Evolutionary conservation across 2,113 vertebrate species (phyloP).

Genomic region (Oncorhynchus tshawytscha): DNA sequence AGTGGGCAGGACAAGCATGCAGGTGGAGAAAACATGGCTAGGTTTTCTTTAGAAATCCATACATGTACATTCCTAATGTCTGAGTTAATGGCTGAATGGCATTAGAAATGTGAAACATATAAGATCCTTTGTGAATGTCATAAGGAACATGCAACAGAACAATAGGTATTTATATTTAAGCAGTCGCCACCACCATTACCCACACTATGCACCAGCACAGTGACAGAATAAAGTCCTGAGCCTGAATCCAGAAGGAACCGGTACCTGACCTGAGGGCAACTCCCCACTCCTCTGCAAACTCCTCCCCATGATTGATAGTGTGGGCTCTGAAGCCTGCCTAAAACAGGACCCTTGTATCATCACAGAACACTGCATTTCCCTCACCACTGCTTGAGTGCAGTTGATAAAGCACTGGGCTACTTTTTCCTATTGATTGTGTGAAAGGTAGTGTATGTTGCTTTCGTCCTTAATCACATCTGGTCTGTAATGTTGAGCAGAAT

Average conservation of each 20-base stretch:
- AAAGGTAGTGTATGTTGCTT: background rate
- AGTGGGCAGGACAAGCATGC: no score
- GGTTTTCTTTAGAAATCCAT: no score
- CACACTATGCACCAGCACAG: background rate
- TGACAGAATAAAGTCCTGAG: background rate
- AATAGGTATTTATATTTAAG: background rate
- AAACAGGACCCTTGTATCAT: slow-evolving; percentile 19
- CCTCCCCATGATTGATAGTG: slow-evolving; percentile 47
- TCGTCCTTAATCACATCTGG: background rate
- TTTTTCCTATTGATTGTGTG: background rate
- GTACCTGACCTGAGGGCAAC: slow-evolving; percentile 35
- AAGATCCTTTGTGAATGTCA: background rate
- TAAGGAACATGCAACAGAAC: background rate
- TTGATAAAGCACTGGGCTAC: background rate
- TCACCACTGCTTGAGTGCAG: background rate
- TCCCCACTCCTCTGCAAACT: slow-evolving; percentile 39
- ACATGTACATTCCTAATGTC: no score
- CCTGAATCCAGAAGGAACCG: background rate
- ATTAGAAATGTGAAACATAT: no score
- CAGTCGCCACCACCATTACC: background rate
- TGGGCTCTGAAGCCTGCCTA: slow-evolving; percentile 17
- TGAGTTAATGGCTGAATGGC: no score
- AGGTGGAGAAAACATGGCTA: background rate
- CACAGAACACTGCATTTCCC: slow-evolving; percentile 24
- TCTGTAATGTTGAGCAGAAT: background rate